Base-by-base conservation (phyloP, 1,140 invertebrate species). In the Propsilocerus akamusi region DNA sequence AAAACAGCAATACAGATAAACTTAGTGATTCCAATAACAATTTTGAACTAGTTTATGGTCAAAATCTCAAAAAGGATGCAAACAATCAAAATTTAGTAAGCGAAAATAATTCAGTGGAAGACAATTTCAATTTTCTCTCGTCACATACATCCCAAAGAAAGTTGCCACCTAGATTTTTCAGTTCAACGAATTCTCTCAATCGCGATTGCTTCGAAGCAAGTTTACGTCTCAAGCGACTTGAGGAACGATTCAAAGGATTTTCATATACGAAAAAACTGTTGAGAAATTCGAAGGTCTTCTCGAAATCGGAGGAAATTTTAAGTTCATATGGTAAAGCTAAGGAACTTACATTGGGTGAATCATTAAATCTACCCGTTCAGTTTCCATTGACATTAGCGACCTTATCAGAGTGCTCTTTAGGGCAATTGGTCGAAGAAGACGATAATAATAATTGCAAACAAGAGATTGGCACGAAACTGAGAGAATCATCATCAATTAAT, bases 221-320 rank as follows among this genome's bases (percentile, higher is more conserved):
- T 26, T 47, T 34, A 30, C 48, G 52, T 10, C 46, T 53, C 24
- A 49, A 49, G 41, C 24, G 52, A 24, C 25, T 53, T 20, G 52
- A 53, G 14, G 47, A 53, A 32, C 41, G 46, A 22, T 53, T 53
- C 32, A 53, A 50, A 49, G 51, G 46, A 24, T 48, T 52, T 17
- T 14, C 47, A 12, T 25, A 34, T 14, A 48, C 46, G 14, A 51
- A 51, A 46, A 51, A 51, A 25, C 32, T 50, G 17, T 23, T 50
- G 5, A 20, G 25, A 32, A 25, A 12, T 25, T 23, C 14, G 22
- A 24, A 26, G 30, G 25, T 37, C 22, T 34, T 26, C 20, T 26
- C 28, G 4, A 28, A 25, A 23, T 30, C 48, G 11, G 49, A 26
- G 34, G 34, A 41, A 17, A 41, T 41, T 41, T 20, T 41, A 14